A percentile compares a stretch with the other conserved stretches of the same genome.
phyloP scores from a whole-genome alignment of 2,797 vertebrate genomes.

The Peromyscus nudipes region DNA sequence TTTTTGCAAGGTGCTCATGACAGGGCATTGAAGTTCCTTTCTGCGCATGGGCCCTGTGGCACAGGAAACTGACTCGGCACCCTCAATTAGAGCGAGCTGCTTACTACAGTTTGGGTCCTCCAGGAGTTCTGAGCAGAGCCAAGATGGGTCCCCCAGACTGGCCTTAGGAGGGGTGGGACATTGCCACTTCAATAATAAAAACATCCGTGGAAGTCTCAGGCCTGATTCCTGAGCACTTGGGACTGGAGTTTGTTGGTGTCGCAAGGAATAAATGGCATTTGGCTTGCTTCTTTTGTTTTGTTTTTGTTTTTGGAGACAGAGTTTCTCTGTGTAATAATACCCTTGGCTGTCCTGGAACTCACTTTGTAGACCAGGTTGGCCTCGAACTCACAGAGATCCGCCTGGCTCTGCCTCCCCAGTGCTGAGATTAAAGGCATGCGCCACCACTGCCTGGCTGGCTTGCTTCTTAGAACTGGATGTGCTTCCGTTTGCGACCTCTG shows the following conservation, averaged over 20 bases:
- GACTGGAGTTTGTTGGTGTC: neutral
- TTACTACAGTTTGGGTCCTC: neutral
- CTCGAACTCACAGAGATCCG: too few relatives aligned
- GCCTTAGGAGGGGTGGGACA: neutral
- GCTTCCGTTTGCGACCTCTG: neutral
- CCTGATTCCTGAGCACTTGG: neutral
- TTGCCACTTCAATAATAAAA: neutral
- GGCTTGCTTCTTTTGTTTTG: too few relatives aligned
- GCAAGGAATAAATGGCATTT: neutral
- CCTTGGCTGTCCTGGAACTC: too few relatives aligned
- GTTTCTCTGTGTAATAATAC: too few relatives aligned
- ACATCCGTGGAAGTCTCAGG: neutral
- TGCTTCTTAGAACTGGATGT: neutral
- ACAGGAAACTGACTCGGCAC: neutral
- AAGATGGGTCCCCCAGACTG: too few relatives aligned
- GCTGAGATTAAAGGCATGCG: too few relatives aligned
- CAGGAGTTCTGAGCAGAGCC: neutral
- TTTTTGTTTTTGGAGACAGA: too few relatives aligned
- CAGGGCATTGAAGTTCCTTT: neutral
- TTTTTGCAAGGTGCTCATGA: neutral
- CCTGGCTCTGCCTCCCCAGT: too few relatives aligned
- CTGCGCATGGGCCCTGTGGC: too few relatives aligned
- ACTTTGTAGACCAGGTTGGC: too few relatives aligned
- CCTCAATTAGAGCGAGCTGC: neutral
- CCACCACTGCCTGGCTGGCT: too few relatives aligned